Base-by-base conservation (phyloP, 2,113 vertebrate species). In the Dipodomys spectabilis region DNA sequence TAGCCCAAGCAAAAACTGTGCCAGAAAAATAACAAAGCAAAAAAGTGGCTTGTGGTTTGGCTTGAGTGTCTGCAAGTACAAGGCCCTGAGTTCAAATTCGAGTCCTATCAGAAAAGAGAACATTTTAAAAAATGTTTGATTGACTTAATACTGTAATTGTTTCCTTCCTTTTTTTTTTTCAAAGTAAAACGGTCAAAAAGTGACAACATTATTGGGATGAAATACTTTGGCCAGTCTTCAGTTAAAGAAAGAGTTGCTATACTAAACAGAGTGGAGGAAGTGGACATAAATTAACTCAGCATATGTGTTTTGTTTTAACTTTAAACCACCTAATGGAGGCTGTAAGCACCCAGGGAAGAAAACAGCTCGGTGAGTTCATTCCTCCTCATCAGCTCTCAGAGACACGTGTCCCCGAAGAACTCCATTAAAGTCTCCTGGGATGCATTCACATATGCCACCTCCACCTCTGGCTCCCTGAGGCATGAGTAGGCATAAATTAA, bases 251-350 rank as follows among this genome's bases (percentile, higher is more conserved):
- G 90, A 94, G 92, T 91, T 96, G 30, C 23, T 90, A 45, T 88
- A 92, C 96, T 97, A 97, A 96, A 95, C 94, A 95, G 72, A 93
- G 81, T 45, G 64, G 82, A 95, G 90, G 88, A 98, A 97, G 96
- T 88, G 65, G 82, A 95, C 91, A 97, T 97, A 97, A 95, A 97
- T 98, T 97, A 98, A 98, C 95, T 95, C 91, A 97, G 93, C 92
- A 97, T 96, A 96, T 96, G 91, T 94, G 93, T 96, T 97, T 97
- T 97, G 94, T 96, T 98, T 98, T 96, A 68, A 90, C 95, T 97
- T 97, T 91, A 97, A 97, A 95, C 16, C 16, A 20, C 95, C 95
- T 93, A 89, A 95, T 73, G 79, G 83, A 94, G 75, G 62, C 62
- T 93, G 27, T 72, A 88, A 94, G 91, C 49, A 65, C 89, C 96